Conservation (phyloP, 2,113 vertebrate species). For the Ariopsis seemanni region DNA sequence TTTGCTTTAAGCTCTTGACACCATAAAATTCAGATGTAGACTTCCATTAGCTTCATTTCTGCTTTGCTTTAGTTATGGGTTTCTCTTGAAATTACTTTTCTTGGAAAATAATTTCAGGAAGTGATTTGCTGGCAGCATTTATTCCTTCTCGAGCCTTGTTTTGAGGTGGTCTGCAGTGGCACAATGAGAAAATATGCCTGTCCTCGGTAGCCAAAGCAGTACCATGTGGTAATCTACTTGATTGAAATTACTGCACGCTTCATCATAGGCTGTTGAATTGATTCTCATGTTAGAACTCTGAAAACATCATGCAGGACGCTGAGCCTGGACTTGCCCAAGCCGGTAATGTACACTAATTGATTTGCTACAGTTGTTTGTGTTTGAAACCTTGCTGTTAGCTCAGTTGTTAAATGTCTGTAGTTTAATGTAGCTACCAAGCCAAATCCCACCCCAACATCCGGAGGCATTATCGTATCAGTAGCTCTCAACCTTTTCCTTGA, state of each 20-base stretch:
- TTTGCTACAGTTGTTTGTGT: background rate
- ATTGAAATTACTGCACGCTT: background rate
- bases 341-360: background rate
- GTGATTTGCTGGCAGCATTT: conserved; percentile 19
- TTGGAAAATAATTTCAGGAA: conserved; percentile 19
- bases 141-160: background rate
- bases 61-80: background rate
- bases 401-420: background rate
- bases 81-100: background rate
- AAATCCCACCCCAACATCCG: background rate
- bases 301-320: background rate
- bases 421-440: background rate
- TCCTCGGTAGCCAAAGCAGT: background rate
- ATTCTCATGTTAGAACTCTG: background rate
- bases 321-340: background rate
- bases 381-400: background rate
- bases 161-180: background rate
- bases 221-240: conserved; percentile 2
- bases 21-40: background rate
- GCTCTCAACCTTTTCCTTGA: background rate
- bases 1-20: background rate
- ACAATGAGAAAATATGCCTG: background rate
- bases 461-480: background rate
- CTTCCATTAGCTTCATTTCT: background rate
- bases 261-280: background rate